Evolutionary conservation across 2,113 vertebrate species (phyloP), one percentile per base, ranked within the genome.

Genomic region (Accipiter virgatus): DNA sequence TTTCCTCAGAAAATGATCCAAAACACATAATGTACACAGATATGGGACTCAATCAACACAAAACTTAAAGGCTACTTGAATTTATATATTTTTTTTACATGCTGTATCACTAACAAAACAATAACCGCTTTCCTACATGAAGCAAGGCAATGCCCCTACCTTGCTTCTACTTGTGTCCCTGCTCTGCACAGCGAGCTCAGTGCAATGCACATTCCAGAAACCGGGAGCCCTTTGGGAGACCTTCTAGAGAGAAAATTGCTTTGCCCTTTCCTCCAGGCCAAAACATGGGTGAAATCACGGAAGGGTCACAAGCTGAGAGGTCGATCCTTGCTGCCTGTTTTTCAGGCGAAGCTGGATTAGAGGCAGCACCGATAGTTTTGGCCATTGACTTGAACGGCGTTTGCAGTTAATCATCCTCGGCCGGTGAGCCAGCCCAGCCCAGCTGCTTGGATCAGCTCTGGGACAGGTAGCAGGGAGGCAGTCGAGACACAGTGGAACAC

Each of bases 1-100:
- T 70, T 86, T 82, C 32, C 19, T 88, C 81, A 95, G 67, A 97
- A 96, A 93, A 65, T 56, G 95, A 88, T 9, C 36, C 10, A 7
- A 55, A 87, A 65, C 17, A 71, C 42, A 74, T 47, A 61, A 53
- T 34, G 27, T 77, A 81, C 42, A 68, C 11, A 88, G 81, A 88
- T 56, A 89, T 40, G 14, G 16, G 63, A n/a, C 11, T 88, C 34
- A 31, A 36, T 12, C 50, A 61, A 40, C 6, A 68, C 3, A 71
- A 73, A 88, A 52, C 14, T 38, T 45, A 43, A 45, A 66, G 31
- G 7, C 14, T 78, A 17, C 11, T 48, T 70, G 17, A 48, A 11
- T 73, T 52, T 43, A 32, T 50, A 13, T 31, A 6, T 56, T 26
- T 71, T 52, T 52, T 75, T 63, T 58, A 31, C 61, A 7, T 20